Percentiles rank a stretch among this genome's conserved stretches.
These are phyloP conservation scores for Phrynocephalus versicolor DNA, from an alignment of 2,113 vertebrate species.

Conservation along the genomic window DNA sequence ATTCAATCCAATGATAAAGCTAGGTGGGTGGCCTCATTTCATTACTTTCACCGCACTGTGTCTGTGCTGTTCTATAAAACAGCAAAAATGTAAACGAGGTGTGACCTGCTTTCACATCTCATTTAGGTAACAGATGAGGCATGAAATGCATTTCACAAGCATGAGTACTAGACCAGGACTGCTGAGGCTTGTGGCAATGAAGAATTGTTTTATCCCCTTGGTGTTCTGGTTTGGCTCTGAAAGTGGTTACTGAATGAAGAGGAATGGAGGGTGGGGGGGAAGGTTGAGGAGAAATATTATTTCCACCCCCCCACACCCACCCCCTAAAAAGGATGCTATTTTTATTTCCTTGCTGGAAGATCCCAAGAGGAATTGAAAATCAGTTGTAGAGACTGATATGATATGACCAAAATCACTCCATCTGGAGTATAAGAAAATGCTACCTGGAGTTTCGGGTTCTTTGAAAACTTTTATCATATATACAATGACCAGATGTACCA, in stretches of 20 bases:
- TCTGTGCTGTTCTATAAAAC: constrained; percentile 68
- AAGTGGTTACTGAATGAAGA: constrained; percentile 14
- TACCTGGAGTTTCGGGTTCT: background rate
- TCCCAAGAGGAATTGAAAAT: constrained; percentile 27
- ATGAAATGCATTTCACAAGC: constrained; percentile 77
- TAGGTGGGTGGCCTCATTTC: constrained; percentile 70
- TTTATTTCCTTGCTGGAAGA: constrained; percentile 51
- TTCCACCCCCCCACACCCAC: too few species aligned
- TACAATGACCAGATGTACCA: background rate
- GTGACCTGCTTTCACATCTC: constrained; percentile 80
- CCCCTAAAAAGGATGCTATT: constrained; percentile 17
- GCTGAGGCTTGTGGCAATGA: constrained; percentile 61
- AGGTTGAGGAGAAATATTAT: background rate
- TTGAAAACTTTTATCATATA: constrained; percentile 12
- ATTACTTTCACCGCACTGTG: constrained; percentile 58
- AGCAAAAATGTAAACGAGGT: constrained; percentile 75
- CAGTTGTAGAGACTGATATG: constrained; percentile 9
- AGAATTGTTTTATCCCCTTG: constrained; percentile 56
- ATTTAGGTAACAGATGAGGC: constrained; percentile 80
- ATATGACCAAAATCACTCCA: constrained; percentile 8
- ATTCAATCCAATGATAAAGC: constrained; percentile 62
- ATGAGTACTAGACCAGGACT: constrained; percentile 51
- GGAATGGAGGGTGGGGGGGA: background rate
- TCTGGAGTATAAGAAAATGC: constrained; percentile 41
- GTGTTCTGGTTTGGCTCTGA: constrained; percentile 58